Evolutionary conservation across 2,888 invertebrate species (phyloP).

Genomic region (Nephrocerus scutellatus): DNA sequence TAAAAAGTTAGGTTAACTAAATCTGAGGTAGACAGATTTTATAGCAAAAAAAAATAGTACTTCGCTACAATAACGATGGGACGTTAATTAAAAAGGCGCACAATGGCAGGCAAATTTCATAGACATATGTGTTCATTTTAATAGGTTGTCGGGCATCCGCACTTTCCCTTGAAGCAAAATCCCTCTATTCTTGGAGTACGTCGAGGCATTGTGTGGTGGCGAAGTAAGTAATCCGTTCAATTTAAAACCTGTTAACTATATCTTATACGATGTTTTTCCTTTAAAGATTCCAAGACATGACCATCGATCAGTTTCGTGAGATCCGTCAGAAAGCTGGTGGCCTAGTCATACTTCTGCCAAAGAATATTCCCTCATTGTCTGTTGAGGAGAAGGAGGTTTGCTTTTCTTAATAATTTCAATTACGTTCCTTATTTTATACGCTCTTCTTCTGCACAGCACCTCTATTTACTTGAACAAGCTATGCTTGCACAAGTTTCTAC

Average conservation of each 20-base stretch:
- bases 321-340: conserved; percentile 77
- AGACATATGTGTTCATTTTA: too few species aligned
- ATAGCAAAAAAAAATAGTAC: background rate
- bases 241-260: background rate
- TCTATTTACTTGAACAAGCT: conserved; percentile 71
- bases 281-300: conserved; percentile 63
- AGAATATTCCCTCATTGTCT: conserved; percentile 58
- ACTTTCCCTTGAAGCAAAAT: conserved; percentile 82
- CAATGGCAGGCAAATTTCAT: too few species aligned
- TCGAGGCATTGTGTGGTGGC: conserved; percentile 85
- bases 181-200: conserved; percentile 75
- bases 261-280: background rate
- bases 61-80: too few species aligned
- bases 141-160: conserved; percentile 78
- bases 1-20: background rate
- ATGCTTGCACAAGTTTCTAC: conserved; percentile 72
- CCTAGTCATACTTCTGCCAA: conserved; percentile 74
- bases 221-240: too few species aligned
- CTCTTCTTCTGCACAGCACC: conserved; percentile 52
- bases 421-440: background rate
- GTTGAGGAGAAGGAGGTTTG: conserved; percentile 63
- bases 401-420: background rate
- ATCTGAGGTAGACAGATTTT: background rate
- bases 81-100: too few species aligned
- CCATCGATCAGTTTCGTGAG: conserved; percentile 68